These are phyloP conservation scores for Chrysoperla carnea DNA, from an alignment of 1,140 invertebrate species.

Conservation along the genomic window DNA sequence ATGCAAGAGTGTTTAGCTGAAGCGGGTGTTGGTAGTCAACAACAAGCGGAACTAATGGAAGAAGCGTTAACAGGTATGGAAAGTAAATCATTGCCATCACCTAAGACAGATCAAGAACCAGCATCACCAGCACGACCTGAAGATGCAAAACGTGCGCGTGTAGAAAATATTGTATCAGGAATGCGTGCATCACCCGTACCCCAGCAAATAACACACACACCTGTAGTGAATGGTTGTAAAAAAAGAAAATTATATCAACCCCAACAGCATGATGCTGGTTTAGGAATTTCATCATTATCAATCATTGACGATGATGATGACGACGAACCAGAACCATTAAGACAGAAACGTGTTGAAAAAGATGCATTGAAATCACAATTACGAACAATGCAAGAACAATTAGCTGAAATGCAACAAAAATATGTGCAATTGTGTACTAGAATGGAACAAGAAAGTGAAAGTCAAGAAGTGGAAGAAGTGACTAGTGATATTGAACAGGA, in stretches of 20 bases:
- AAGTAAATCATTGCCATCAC: constrained; percentile 51
- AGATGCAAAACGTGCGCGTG: constrained; percentile 76
- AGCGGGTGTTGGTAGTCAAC: constrained; percentile 28
- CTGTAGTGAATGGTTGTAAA: constrained; percentile 77
- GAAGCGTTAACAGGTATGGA: constrained; percentile 42
- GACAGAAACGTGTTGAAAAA: constrained; percentile 68
- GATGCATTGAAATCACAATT: constrained; percentile 70
- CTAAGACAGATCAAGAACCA: constrained; percentile 43
- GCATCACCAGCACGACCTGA: constrained; percentile 33
- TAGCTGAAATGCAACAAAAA: constrained; percentile 79
- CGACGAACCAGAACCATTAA: constrained; percentile 55
- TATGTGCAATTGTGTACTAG: constrained; percentile 71
- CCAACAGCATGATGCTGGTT: constrained; percentile 54
- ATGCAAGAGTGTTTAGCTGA: constrained; percentile 38
- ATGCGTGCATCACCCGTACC: constrained; percentile 68
- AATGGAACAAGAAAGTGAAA: constrained; percentile 55
- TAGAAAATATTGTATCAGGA: constrained; percentile 85
- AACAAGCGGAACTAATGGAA: constrained; percentile 30
- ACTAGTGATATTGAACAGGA: constrained; percentile 45
- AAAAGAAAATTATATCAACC: constrained; percentile 95
- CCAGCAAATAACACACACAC: constrained; percentile 21
- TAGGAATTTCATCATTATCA: constrained; percentile 48
- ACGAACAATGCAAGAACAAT: constrained; percentile 71
- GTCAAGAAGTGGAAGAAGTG: constrained; percentile 52
- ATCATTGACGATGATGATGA: constrained; percentile 60